phyloP scores from a whole-genome alignment of 2,888 invertebrate species.

The Lithophane socia region DNA sequence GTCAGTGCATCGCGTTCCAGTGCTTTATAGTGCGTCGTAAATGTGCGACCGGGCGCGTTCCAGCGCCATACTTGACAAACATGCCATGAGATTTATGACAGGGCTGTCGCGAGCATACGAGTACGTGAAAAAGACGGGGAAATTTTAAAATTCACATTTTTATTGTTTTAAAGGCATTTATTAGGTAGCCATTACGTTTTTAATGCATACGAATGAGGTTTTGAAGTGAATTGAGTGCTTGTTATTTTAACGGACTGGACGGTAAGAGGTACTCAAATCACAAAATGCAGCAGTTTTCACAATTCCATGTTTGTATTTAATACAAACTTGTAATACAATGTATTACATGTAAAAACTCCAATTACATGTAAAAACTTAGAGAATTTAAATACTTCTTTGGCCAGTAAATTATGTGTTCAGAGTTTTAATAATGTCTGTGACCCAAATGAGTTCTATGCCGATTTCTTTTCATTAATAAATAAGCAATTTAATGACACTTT shows the following conservation, averaged over 20 bases:
- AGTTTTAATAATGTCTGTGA: too few species aligned
- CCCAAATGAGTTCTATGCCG: too few species aligned
- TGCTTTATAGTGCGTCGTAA: constrained; percentile 60
- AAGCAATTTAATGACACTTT: too few species aligned
- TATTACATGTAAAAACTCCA: too few species aligned
- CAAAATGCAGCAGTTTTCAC: background rate
- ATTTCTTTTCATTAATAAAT: too few species aligned
- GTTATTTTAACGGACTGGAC: background rate
- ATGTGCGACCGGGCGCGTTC: constrained; percentile 59
- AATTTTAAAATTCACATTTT: constrained; percentile 53
- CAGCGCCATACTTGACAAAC: constrained; percentile 78
- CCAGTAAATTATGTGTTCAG: too few species aligned
- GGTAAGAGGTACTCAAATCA: background rate
- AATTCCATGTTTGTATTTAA: background rate
- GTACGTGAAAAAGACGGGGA: constrained; percentile 34
- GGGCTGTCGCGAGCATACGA: constrained; percentile 67
- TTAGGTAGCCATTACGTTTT: constrained; percentile 45
- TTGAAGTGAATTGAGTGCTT: constrained; percentile 20
- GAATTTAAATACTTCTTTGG: too few species aligned
- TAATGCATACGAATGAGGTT: constrained; percentile 51
- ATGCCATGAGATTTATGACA: constrained; percentile 72
- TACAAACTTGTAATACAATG: too few species aligned
- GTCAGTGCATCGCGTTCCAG: constrained; percentile 60
- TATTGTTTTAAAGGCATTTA: constrained; percentile 61
- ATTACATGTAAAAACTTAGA: too few species aligned